phyloP scores from a whole-genome alignment of 2,797 vertebrate genomes.

The Muraenolepis orangiensis region DNA sequence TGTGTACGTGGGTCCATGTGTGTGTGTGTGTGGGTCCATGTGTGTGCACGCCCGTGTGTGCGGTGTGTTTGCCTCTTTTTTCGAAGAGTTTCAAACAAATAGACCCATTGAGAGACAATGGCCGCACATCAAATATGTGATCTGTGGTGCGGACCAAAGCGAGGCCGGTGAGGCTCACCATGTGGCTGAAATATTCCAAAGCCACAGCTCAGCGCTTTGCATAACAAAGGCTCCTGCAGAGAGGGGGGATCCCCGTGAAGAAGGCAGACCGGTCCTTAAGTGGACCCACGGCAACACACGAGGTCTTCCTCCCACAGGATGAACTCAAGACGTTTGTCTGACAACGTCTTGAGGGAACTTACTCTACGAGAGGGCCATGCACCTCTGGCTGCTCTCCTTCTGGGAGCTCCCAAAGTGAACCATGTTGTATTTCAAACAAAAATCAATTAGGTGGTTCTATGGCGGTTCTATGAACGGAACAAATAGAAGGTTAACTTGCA shows the following conservation, averaged over 20 bases:
- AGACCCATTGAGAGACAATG: slow-evolving; percentile 25
- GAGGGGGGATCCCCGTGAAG: slow-evolving; percentile 54
- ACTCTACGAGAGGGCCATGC: background rate
- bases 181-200: slow-evolving; percentile 44
- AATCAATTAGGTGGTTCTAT: too few relatives aligned
- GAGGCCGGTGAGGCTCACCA: slow-evolving; percentile 30
- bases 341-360: background rate
- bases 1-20: background rate
- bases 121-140: slow-evolving; percentile 23
- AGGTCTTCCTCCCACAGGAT: background rate
- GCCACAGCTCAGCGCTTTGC: slow-evolving; percentile 43
- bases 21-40: background rate
- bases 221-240: slow-evolving; percentile 41
- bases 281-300: background rate
- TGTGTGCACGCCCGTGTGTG: background rate
- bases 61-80: background rate
- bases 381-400: background rate
- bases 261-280: slow-evolving; percentile 24
- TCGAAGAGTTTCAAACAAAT: slow-evolving; percentile 18
- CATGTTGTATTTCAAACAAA: too few relatives aligned
- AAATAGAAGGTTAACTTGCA: too few relatives aligned
- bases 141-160: slow-evolving; percentile 27
- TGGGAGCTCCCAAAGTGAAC: too few relatives aligned
- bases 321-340: background rate
- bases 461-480: too few relatives aligned